Evolutionary conservation across 2,797 vertebrate genomes (phyloP), one percentile per base, ranked within the genome.

Genomic region (Hylomyscus alleni): DNA sequence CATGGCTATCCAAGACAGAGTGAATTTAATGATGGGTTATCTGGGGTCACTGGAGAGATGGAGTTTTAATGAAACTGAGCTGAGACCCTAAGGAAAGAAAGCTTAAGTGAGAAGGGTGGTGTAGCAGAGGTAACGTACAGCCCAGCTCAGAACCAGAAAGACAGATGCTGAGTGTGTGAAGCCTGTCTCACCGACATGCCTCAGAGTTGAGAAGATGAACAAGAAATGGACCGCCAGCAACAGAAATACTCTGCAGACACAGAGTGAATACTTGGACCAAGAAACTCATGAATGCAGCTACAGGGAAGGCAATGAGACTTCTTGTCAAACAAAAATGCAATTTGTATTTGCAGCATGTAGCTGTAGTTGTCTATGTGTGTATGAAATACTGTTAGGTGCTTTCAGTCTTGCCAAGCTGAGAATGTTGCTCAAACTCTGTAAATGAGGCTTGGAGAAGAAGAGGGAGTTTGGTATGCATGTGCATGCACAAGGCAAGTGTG

Each of bases 271-370:
- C 58, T 44, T 76, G 86, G 69, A 24, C 29, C 40, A n/a, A 82
- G 24, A 40, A 89, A 19, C 50, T 15, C 8, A 60, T n/a, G 22
- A 72, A 24, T 44, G 56, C 88, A 26, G 62, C n/a, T 37, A 14
- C 31, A 67, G 31, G 20, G 65, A 90, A 56, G 81, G 17, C 44
- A 20, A n/a, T 13, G 26, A 95, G 26, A 76, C 50, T 86, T 84
- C 62, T 94, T 80, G 29, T 37, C 20, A 62, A 56, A n/a, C 19
- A 67, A 58, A 80, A n/a, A 4, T 85, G 54, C 72, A 50, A 89
- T 92, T 76, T 97, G 29, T 84, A 56, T 95, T 90, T 94, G 67
- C 47, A 95, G 78, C 81, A 62, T 34, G 26, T 86, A 78, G 92
- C 14, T 86, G 7, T 67, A 85, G 69, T 58, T 95, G 75, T 62